Evolutionary conservation across 2,113 vertebrate species (phyloP).

Genomic region (Delphinapterus leucas): DNA sequence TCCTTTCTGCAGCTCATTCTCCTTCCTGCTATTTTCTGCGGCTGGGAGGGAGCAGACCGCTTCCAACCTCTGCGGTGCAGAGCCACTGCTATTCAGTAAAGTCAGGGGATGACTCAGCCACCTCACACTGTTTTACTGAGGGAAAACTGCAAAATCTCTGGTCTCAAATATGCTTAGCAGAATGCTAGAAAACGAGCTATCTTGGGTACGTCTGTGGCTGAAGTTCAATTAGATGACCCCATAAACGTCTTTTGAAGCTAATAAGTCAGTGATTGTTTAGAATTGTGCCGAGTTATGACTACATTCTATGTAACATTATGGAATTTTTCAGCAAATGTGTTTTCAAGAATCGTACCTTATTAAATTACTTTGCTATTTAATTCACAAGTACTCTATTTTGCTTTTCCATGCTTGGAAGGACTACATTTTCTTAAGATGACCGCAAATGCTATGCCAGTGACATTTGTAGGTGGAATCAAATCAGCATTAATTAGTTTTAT

Average conservation of each 20-base stretch:
- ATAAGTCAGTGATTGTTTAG: neutral
- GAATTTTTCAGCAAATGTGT: neutral
- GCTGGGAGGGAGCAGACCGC: neutral
- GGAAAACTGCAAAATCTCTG: conserved; percentile 44
- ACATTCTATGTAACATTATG: neutral
- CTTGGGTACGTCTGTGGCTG: neutral
- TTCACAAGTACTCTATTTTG: conserved; percentile 53
- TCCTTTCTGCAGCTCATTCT: neutral
- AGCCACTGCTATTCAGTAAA: conserved; percentile 16
- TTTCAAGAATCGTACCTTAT: conserved; percentile 43
- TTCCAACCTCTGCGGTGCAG: conserved; percentile 34
- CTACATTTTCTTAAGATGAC: conserved; percentile 73
- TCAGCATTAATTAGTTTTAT: conserved; percentile 62
- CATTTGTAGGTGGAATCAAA: conserved; percentile 75
- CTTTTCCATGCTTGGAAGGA: conserved; percentile 65
- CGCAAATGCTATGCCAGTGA: conserved; percentile 65
- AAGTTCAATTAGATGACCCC: neutral
- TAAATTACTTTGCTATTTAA: conserved; percentile 66
- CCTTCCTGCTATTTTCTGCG: conserved; percentile 35
- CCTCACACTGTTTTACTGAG: conserved; percentile 37
- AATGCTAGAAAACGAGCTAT: conserved; percentile 3
- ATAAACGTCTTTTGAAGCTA: neutral
- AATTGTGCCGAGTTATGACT: neutral
- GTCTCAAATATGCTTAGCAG: conserved; percentile 8
- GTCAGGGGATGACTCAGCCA: conserved; percentile 55